Evolutionary conservation across 2,113 vertebrate species (phyloP).

Genomic region (Panthera leo): DNA sequence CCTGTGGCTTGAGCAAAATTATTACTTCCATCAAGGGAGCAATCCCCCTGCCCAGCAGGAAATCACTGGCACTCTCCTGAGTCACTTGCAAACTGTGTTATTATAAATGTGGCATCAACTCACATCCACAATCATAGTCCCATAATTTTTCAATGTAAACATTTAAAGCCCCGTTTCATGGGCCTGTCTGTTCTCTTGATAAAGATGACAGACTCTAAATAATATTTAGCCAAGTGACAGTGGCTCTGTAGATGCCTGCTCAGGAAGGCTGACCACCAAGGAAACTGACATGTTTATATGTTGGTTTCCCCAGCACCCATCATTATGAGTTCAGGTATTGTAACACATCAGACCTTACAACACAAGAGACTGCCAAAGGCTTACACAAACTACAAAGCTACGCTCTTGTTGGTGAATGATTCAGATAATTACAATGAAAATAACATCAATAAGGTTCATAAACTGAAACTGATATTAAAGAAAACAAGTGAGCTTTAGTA

Average conservation of each 20-base stretch:
- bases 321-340: slow-evolving; percentile 15
- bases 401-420: neutral
- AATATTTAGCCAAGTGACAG: slow-evolving; percentile 7
- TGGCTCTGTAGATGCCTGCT: neutral
- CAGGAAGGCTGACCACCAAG: neutral
- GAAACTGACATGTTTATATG: neutral
- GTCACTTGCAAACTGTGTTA: slow-evolving; percentile 43
- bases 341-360: slow-evolving; percentile 31
- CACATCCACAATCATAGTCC: neutral
- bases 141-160: neutral
- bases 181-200: neutral
- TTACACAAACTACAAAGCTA: slow-evolving; percentile 7
- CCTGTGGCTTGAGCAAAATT: neutral
- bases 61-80: neutral
- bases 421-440: slow-evolving; percentile 64
- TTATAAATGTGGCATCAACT: neutral
- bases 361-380: slow-evolving; percentile 26
- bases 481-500: slow-evolving; percentile 31
- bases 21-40: slow-evolving; percentile 17
- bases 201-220: slow-evolving; percentile 4
- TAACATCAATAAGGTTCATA: slow-evolving; percentile 5
- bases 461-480: neutral
- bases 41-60: slow-evolving; percentile 32
- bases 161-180: neutral
- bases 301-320: neutral